Base-by-base conservation (phyloP, 2,797 vertebrate genomes). In the Poeciliopsis turneri region DNA sequence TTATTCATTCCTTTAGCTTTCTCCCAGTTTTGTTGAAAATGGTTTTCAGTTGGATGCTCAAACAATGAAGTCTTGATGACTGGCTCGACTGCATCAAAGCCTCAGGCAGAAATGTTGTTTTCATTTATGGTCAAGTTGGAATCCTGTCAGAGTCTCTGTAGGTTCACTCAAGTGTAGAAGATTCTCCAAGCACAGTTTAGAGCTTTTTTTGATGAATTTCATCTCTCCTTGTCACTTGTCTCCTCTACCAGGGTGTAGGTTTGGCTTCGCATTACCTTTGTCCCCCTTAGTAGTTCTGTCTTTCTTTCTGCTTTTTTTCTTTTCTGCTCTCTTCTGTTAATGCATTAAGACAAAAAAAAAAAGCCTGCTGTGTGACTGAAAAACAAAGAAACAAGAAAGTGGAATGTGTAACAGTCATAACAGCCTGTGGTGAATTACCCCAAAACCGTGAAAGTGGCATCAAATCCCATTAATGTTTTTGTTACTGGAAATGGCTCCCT, bases 391-490 rank as follows among this genome's bases (percentile, higher is more conserved):
- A 81, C 36, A 61, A 76, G 79, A 78, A 64, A 51, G 68, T 51
- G 28, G 74, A 66, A 12, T 70, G 76, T 68, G 70, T 51, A 77
- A 72, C 55, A 79, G 76, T 83, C 75, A n/a, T 82, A 90, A 88
- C 88, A 78, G 76, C 45, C 79, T 82, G 73, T 77, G 68, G 79
- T 82, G 81, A 88, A 87, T 89, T 81, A 81, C 68, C 80, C 76
- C 86, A 90, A 88, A 70, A 80, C 91, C 90, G 88, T 85, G 83
- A 88, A 89, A 93, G 90, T 82, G 55, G 76, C 66, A 76, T 74
- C 77, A 84, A 89, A 83, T 90, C 86, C 89, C 89, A 92, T 91
- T 87, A 90, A 82, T 69, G 55, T 81, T 84, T 87, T 81, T 83
- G 73, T 88, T 23, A 66, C 83, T 85, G 76, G 76, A 83, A 88